Evolutionary conservation across 2,113 vertebrate genomes (phyloP), one percentile per base, ranked within the genome.

Genomic region (Ammodytes marinus): DNA sequence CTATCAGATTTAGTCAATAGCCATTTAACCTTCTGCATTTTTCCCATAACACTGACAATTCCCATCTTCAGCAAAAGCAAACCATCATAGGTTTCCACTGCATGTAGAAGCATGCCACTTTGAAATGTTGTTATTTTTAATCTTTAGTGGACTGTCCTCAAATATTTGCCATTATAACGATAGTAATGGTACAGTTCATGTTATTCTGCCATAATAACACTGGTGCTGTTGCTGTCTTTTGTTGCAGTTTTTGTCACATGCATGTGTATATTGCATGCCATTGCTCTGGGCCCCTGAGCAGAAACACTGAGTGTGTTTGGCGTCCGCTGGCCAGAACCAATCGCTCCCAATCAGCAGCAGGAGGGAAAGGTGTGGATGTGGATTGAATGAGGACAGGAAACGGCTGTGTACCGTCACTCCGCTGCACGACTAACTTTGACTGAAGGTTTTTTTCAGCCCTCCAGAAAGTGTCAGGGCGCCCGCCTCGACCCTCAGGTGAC

Each of bases 361-460:
- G 82, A 75, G 72, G 85, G 87, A 80, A 90, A 92, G 92, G 93
- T 92, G 95, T 88, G 80, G 90, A 92, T 84, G 73, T 91, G 90
- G 94, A 95, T 94, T 85, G 92, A 94, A 95, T 94, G 91, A 87
- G 95, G 93, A 93, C 95, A 94, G 83, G 50, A 86, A 89, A 82
- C 88, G 87, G 81, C 90, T 90, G 92, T 91, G 83, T 80, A 83
- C 89, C 74, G 55, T 91, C 91, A 86, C 59, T 84, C 53, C 5
- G 54, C 77, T 79, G 87, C 64, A 85, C 39, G 69, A 81, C 19
- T 4, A 15, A 58, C 80, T 88, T 46, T 87, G 87, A 87, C 64
- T 90, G 92, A 94, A 15, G 54, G 79, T 84, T 88, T 72, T 76
- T 45, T 83, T 11, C n/a, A 49, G 82, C 83, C 91, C 91, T 82